phyloP scores from a whole-genome alignment of 2,113 vertebrate genomes.

The Pogona vitticeps region DNA sequence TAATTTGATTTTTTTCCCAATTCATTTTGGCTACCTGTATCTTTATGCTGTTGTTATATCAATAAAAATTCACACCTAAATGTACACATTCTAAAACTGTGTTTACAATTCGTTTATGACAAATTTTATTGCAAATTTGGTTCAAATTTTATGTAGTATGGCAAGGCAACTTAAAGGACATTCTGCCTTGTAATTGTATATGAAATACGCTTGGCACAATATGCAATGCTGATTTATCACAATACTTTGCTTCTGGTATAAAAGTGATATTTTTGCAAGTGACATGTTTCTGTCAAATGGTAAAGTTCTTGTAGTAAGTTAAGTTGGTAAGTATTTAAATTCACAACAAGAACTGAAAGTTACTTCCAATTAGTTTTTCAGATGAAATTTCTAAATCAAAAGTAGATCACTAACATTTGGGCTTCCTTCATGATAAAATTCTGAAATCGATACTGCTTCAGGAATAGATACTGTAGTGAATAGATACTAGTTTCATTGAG shows the following conservation, averaged over 20 bases:
- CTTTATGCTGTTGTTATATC: constrained; percentile 98
- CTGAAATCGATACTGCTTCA: constrained; percentile 46
- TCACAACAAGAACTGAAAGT: constrained; percentile 62
- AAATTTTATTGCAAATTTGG: constrained; percentile 95
- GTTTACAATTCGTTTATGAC: constrained; percentile 98
- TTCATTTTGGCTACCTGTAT: constrained; percentile 97
- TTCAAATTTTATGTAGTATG: constrained; percentile 87
- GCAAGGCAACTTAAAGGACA: constrained; percentile 82
- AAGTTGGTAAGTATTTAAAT: constrained; percentile 86
- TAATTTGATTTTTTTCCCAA: constrained; percentile 88
- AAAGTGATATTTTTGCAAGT: constrained; percentile 77
- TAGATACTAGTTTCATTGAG: constrained; percentile 57
- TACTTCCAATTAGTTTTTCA: constrained; percentile 62
- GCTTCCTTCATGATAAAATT: constrained; percentile 53
- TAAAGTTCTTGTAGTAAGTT: constrained; percentile 81
- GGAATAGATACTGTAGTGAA: constrained; percentile 22
- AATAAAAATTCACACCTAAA: constrained; percentile 97
- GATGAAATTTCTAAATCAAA: constrained; percentile 67
- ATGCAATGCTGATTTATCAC: constrained; percentile 77
- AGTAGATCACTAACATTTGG: constrained; percentile 58
- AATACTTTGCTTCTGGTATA: constrained; percentile 82
- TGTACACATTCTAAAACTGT: constrained; percentile 96
- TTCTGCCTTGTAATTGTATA: constrained; percentile 81
- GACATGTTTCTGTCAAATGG: constrained; percentile 76
- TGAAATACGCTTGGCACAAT: constrained; percentile 81